Evolutionary conservation across 2,113 vertebrate species (phyloP).

Genomic region (Callopanchax toddi): DNA sequence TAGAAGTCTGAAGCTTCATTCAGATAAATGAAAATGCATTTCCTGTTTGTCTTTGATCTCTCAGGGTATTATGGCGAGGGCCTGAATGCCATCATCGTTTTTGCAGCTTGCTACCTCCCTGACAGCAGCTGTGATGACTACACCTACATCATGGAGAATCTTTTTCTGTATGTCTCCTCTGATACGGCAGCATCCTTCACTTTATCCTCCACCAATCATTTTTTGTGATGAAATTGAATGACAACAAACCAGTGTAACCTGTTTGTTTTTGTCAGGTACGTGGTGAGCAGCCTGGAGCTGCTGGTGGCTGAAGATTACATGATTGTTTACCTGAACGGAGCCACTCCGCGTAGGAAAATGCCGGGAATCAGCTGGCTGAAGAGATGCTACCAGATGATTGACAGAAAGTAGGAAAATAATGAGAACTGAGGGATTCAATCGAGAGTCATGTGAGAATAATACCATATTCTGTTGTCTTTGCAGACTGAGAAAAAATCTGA

Average conservation of each 20-base stretch:
- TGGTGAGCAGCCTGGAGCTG: conserved; percentile 96
- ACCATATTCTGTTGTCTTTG: conserved; percentile 40
- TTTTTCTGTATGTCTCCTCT: conserved; percentile 87
- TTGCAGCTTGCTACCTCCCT: conserved; percentile 92
- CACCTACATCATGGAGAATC: conserved; percentile 98
- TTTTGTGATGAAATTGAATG: no score
- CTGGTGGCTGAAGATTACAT: conserved; percentile 97
- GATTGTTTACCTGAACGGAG: conserved; percentile 96
- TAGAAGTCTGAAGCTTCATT: no score
- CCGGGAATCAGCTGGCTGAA: conserved; percentile 96
- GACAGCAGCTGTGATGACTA: conserved; percentile 94
- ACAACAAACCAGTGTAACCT: not conserved
- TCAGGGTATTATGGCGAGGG: conserved; percentile 96
- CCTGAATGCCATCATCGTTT: conserved; percentile 96
- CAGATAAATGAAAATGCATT: no score
- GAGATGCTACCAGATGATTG: conserved; percentile 99
- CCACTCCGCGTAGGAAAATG: conserved; percentile 93
- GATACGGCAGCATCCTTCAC: not conserved
- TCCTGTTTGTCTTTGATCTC: not conserved
- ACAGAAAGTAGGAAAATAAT: conserved; percentile 88
- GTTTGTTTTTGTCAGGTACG: conserved; percentile 82
- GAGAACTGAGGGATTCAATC: no score
- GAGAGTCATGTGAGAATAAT: no score
- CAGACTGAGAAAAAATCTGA: conserved; percentile 94
- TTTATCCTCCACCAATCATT: not conserved